These are phyloP conservation scores for Xenopus petersii DNA, from an alignment of 2,797 vertebrate species.

Conservation along the genomic window DNA sequence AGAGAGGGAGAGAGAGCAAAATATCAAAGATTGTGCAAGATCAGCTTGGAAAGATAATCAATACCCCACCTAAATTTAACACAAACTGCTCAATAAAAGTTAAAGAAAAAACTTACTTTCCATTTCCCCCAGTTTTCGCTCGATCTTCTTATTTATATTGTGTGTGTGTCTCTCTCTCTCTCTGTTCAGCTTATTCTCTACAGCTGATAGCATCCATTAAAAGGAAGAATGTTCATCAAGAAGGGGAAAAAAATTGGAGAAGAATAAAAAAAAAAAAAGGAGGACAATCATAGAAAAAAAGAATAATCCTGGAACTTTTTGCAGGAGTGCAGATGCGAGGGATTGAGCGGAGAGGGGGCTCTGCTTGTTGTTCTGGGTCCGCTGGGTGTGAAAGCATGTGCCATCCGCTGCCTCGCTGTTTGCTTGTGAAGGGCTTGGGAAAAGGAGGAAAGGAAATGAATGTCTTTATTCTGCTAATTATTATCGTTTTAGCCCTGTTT, in stretches of 20 bases:
- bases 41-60: slow-evolving; percentile 90
- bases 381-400: slow-evolving; percentile 91
- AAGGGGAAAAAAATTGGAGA: slow-evolving; percentile 46
- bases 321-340: slow-evolving; percentile 80
- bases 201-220: slow-evolving; percentile 97
- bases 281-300: slow-evolving; percentile 39
- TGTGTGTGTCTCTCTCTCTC: slow-evolving; percentile 62
- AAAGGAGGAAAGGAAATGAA: slow-evolving; percentile 99
- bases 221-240: slow-evolving; percentile 80
- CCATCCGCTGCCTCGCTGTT: slow-evolving; percentile 96
- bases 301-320: slow-evolving; percentile 99
- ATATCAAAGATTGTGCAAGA: slow-evolving; percentile 89
- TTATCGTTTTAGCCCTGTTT: slow-evolving; percentile 99
- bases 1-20: slow-evolving; percentile 70
- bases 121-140: slow-evolving; percentile 89
- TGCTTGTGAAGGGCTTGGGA: slow-evolving; percentile 96
- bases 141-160: slow-evolving; percentile 77
- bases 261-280: slow-evolving; percentile 59
- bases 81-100: slow-evolving; percentile 98
- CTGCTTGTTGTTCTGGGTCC: slow-evolving; percentile 92
- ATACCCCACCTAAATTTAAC: slow-evolving; percentile 95
- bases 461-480: slow-evolving; percentile 99
- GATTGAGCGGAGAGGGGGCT: slow-evolving; percentile 81
- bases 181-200: slow-evolving; percentile 80
- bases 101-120: slow-evolving; percentile 91